Base-by-base conservation (phyloP, 2,797 vertebrate genomes). In the Peromyscus melanophrys region DNA sequence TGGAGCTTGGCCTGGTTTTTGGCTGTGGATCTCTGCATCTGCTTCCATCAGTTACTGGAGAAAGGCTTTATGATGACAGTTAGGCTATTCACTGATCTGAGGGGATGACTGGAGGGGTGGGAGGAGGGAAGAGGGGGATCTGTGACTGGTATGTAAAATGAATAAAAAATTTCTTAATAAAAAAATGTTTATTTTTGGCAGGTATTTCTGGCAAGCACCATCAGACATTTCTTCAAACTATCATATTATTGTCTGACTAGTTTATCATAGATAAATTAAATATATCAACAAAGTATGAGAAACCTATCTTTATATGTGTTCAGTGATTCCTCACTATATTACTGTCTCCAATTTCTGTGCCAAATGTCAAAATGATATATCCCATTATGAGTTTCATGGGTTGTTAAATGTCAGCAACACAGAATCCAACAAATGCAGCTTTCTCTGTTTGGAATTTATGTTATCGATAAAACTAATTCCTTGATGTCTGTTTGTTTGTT, bases 191-290 rank as follows among this genome's bases (percentile, higher is more conserved):
- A 52, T 52, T 52, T 52, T 52, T n/a, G 90, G 71, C 37, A n/a
- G 46, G 89, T 96, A 80, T 92, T 90, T 67, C 65, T 67, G 77
- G 43, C 67, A 67, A 65, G 37, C 21, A 57, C 34, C 90, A 13
- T 71, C 73, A 95, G 80, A 94, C 73, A 63, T 92, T 91, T 78
- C 7, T 76, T 91, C 61, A 88, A 73, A 2, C 13, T 61, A 43
- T 73, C 52, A 94, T 96, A 43, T 59, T 91, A 81, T 19, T 34
- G 65, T 49, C 43, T 94, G 27, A 34, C 9, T 73, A 73, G 23
- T 40, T 87, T 87, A 40, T 19, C 25, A 71, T 7, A 73, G n/a
- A 75, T 37, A 3, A 92, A 77, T 77, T 34, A 3, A 92, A 75
- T 77, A 71, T 77, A 94, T 81, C 69, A 88, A 88, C 19, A 21